Base-by-base conservation (phyloP, 1,140 invertebrate genomes). In the Pomacea maculata region DNA sequence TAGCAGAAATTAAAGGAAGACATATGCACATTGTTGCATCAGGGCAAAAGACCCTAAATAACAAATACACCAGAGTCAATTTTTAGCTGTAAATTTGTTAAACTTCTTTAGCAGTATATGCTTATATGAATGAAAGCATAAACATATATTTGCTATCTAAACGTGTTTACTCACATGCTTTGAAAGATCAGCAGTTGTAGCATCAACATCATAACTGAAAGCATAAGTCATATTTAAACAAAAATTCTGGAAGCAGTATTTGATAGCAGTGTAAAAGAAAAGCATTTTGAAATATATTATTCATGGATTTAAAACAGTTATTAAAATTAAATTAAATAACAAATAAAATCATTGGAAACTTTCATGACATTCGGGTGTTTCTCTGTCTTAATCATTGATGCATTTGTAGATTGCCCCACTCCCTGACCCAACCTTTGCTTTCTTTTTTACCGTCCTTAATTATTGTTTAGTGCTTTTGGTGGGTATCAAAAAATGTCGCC, bases 151-250 rank as follows among this genome's bases (percentile, higher is more conserved):
- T 45, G 45, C 45, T 21, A 15, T 73, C 1, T 25, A 29, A 75
- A 1, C 19, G 25, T 4, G 21, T 70, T 70, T 80, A 88, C 89
- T 88, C 86, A 90, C 89, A 89, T 90, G 89, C 79, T 89, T 89
- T 6, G 81, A 81, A 19, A 90, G 77, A 75, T 89, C 86, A 29
- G 88, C 78, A 78, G 85, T 88, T 63, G 83, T 85, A n/a, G 87
- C 89, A 81, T 90, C 89, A 64, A 89, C 86, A 86, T 90, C 89
- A 87, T 89, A 89, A 55, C 89, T 90, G 81, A 45, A 89, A 85
- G 80, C 54, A 78, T 45, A 75, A 81, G 29, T 2, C 34, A 45
- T 45, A 2, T 45, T 25, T 25, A 25, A 25, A 45, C 2, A 45
- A 45, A 45, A 45, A 45, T 45, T 45, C 34, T 45, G 5, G 34